Evolutionary conservation across 2,113 vertebrate genomes (phyloP), one percentile per base, ranked within the genome.

Genomic region (Alces alces): DNA sequence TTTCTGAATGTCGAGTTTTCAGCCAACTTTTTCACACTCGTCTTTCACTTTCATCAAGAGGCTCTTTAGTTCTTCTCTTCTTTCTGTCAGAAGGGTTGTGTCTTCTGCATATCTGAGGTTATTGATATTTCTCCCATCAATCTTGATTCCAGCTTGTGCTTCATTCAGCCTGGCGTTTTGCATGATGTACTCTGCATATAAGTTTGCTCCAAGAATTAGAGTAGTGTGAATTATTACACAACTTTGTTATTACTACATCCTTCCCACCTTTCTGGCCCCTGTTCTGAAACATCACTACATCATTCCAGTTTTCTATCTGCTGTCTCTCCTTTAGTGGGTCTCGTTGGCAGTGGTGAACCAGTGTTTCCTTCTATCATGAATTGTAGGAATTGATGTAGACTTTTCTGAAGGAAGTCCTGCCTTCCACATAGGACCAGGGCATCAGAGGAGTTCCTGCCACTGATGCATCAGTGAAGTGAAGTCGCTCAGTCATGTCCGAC

Each of bases 1-100:
- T 66, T n/a, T 66, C 64, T 66, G 16, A 66, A n/a, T 66, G 64
- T n/a, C n/a, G 33, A 66, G 33, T 19, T n/a, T 66, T 66, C 19
- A 66, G 64, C 16, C 64, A n/a, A 66, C 33, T 66, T 66, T 66
- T 36, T 66, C 33, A 36, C 64, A 36, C 33, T 66, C 17, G 1
- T 66, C 64, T 66, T 66, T 66, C 64, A 66, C 64, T 66, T 66
- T 66, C 64, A 66, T 66, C 17, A 36, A 66, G 64, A 66, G 8
- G 33, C 33, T 66, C 2, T 66, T 66, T 21, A 36, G 33, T 11
- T 66, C 0, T 0, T 66, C 1, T 66, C n/a, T 2, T 1, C 33
- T 36, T 66, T 36, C 64, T 66, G 33, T 17, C 33, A 21, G n/a
- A 66, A 66, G 33, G 16, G 64, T 11, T 17, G 17, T 66, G 33